Evolutionary conservation across 1,140 invertebrate species (phyloP), one percentile per base, ranked within the genome.

Genomic region (Ostrea denselamellosa): DNA sequence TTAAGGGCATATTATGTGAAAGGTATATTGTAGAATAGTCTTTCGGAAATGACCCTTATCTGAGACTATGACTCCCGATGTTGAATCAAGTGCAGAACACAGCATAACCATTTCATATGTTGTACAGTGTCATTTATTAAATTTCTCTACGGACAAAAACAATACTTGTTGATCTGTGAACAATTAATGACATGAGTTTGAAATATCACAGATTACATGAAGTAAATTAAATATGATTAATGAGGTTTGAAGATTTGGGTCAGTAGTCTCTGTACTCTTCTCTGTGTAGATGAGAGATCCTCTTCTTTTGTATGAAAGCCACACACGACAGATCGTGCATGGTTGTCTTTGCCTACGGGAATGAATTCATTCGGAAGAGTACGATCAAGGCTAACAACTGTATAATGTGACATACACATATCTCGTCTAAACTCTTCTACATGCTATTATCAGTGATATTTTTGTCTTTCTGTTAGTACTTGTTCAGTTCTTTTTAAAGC

Each of bases 161-260:
- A 34, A 9, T 77, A 7, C 22, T 3, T 34, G 28, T 25, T 44
- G 10, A 77, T 77, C 68, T 28, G 68, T 14, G 12, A 25, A 25
- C 25, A 28, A 34, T 77, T 28, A 25, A 77, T 34, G 68, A 77
- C 25, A 71, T 19, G 5, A 17, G 56, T 19, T 71, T 71, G 22
- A 34, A 68, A 68, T 68, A 68, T 68, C 22, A 22, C 68, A 10
- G 12, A 28, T 77, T 77, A 77, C 68, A 77, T 25, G 3, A 7
- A 68, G n/a, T 77, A 28, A 77, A 12, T 77, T 77, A 28, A 77
- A 22, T 28, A 14, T 77, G 68, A 77, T 77, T 28, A 12, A 77
- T 77, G 9, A 77, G 68, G 68, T 34, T 14, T 77, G 7, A 7
- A 10, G 28, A 77, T 28, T 34, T 77, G 14, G 68, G 68, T 77